Percentiles rank a stretch among this genome's conserved stretches.
Conservation (phyloP, 2,797 vertebrate species). For the Schizopygopsis pylzovi region DNA sequence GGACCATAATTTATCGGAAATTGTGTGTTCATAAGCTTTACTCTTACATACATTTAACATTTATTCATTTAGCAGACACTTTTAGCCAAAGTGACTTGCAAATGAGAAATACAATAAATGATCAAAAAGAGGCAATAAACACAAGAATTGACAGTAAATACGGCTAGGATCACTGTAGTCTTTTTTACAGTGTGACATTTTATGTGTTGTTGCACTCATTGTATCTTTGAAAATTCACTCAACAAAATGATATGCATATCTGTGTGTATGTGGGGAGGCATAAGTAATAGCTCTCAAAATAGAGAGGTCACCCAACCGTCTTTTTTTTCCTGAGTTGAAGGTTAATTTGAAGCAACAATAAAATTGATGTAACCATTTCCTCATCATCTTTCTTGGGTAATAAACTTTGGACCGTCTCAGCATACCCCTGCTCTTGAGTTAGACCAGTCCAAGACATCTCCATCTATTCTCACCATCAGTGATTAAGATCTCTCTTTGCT, state of each 20-base stretch:
- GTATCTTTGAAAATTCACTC: constrained; percentile 9
- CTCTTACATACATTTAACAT: not conserved
- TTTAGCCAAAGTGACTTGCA: not conserved
- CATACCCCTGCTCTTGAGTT: not conserved
- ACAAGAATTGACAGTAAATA: not conserved
- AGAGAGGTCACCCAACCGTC: constrained; percentile 59
- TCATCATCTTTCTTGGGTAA: constrained; percentile 36
- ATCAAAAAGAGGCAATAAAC: too few relatives aligned
- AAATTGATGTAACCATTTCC: constrained; percentile 65
- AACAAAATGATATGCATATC: not conserved
- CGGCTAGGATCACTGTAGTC: not conserved
- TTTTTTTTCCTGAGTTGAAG: constrained; percentile 57
- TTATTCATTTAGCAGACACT: not conserved
- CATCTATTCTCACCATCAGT: constrained; percentile 7
- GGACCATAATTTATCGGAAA: not conserved
- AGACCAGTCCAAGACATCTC: not conserved
- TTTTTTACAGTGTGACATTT: not conserved
- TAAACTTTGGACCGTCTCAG: constrained; percentile 9
- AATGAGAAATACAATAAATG: not conserved
- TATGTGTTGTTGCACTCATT: not conserved
- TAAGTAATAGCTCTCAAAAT: constrained; percentile 69
- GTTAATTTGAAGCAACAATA: constrained; percentile 72
- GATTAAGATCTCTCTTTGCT: constrained; percentile 34
- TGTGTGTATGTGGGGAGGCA: constrained; percentile 46
- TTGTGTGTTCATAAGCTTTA: not conserved